Evolutionary conservation across 2,888 invertebrate genomes (phyloP), one percentile per base, ranked within the genome.

Genomic region (Luperina nickerlii): DNA sequence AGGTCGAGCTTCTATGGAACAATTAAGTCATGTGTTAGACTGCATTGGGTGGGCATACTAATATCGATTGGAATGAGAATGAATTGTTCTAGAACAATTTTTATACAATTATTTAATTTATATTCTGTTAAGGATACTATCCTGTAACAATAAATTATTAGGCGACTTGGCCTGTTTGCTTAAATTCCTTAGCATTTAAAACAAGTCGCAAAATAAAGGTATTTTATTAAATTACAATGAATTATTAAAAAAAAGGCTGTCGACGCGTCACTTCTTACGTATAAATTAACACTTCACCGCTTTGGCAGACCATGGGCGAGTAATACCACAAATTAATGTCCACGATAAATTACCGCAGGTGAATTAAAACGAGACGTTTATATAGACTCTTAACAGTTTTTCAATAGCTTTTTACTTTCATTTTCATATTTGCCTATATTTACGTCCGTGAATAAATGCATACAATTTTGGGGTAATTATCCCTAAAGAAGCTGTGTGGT

Each of bases 311-410:
- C 78, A 86, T 86, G 48, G 73, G 76, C 73, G 75, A 88, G 88
- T 90, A 88, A 87, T 85, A 81, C 83, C 81, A 85, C 83, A 87
- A 89, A 89, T 88, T 88, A 87, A 90, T 74, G 85, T 83, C 60
- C 78, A 70, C 82, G 70, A 91, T 90, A 91, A 90, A 90, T 90
- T 84, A 88, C 79, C 65, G 82, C 89, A 91, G 90, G 85, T 92
- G 90, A 88, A 88, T 87, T 85, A 85, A 85, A 84, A 83, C 85
- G 65, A 79, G 83, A 90, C 86, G 45, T 82, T 86, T 88, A 84
- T 87, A 78, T 83, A 76, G 76, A 67, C 85, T 80, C 75, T 86
- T 83, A 79, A 81, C 75, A 84, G 78, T 85, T 79, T 85, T 85
- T 79, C 66, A 77, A 79, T 78, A 71, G 27, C 76, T 87, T 88